Evolutionary conservation across 1,140 invertebrate species (phyloP), one percentile per base, ranked within the genome.

Genomic region (Helicorthomorpha holstii): DNA sequence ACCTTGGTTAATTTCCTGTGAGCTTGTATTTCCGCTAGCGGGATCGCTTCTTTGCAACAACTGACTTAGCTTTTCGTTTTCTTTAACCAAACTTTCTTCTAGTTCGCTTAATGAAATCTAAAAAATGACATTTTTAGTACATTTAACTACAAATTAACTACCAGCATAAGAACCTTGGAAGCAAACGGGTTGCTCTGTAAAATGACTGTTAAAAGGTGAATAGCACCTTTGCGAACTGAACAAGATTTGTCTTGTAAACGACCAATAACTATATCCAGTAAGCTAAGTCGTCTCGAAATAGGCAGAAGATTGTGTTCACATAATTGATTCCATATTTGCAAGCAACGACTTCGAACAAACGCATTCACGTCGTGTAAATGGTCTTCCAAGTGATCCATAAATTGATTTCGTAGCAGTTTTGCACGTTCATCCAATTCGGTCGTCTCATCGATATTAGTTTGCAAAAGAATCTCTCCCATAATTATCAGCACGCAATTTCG

Each of bases 361-460:
- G 85, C 81, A 59, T 87, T 80, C 1, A 75, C 60, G 65, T 93
- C 89, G 56, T 82, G 75, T 44, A 90, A 75, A 63, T 91, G 87
- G n/a, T 85, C 79, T 61, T 83, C 71, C 2, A 90, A 65, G 56
- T 74, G 70, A 52, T 83, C 76, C 1, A 89, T 68, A 53, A 84
- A 80, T 57, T 81, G 75, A 60, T 86, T 78, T 1, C 84, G 71
- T 43, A 73, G 69, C 25, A 73, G 66, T 57, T 75, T 75, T 44
- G 75, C 67, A 54, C 80, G 78, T n/a, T 79, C 72, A 27, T 75
- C 69, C 10, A 88, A 66, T 26, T 79, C 72, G 57, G 85, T 83
- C 34, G 75, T 75, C 42, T 75, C 79, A 2, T 90, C 65, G 25
- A 49, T 7, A 3, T 3, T 23, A 16, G 55, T 38, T 54, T 76